Base-by-base conservation (phyloP, 1,140 invertebrate species). In the Heterodera schachtii region DNA sequence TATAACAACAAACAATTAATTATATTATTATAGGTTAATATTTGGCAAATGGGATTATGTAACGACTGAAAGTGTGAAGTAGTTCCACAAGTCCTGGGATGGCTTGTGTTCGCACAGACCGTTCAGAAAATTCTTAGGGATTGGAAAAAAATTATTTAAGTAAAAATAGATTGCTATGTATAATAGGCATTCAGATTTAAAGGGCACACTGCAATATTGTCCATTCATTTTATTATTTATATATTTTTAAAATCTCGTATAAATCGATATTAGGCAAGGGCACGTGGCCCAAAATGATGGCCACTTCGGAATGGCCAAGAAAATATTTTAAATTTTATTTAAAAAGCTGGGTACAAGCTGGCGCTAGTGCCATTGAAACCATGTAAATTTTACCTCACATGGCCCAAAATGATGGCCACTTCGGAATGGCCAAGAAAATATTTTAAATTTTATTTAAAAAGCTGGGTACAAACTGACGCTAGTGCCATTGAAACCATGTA, bases 1-100 rank as follows among this genome's bases (percentile, higher is more conserved):
- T 31, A 31, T 31, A 31, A 31, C 31, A 31, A 31, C 31, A 31
- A 31, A 31, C 31, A 31, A 52, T 8, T 11, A 52, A 52, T 8
- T 52, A 52, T 8, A 52, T 52, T 11, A 52, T 52, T 6, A 52
- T 52, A 52, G 31, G 44, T 86, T 73, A 86, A 77, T 86, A 87
- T 78, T 84, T 86, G 41, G 86, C 86, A 71, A 86, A 86, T 66
- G 85, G 85, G 52, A 86, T n/a, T 19, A 86, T 77, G 73, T 88
- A 86, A 16, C 83, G 73, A 77, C 84, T 86, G 47, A 86, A 64
- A 73, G 41, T 66, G 71, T 86, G 84, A 21, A 86, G 11, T 49
- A 66, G 79, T 47, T 88, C 66, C 19, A 86, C 75, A 69, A 87
- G 66, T 44, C 43, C 74, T 19, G 85, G 86, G 43, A 86, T 82